phyloP scores from a whole-genome alignment of 37 sponge, comb jelly and placozoan genomes.

The Dysidea cf. avara region DNA sequence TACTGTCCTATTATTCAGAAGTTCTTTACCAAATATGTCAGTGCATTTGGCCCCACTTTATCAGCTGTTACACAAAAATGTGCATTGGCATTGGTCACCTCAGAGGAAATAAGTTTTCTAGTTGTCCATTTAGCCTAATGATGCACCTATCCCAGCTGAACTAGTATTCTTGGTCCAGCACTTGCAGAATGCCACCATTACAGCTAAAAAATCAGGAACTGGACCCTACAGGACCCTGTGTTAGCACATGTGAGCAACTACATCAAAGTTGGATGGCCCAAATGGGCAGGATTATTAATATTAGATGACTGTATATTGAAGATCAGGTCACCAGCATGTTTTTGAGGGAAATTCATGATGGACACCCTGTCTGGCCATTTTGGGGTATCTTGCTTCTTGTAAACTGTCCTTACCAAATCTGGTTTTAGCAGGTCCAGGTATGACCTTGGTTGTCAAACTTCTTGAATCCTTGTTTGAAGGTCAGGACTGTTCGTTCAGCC shows the following conservation, averaged over 20 bases:
- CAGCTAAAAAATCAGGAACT: conserved; percentile 5
- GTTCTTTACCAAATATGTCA: conserved; percentile 25
- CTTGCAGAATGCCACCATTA: conserved; percentile 3
- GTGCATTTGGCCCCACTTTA: conserved; percentile 14
- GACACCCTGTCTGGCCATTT: conserved; percentile 3
- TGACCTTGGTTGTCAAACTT: conserved; percentile 5
- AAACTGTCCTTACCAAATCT: too few relatives aligned
- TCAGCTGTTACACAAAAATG: conserved; percentile 6
- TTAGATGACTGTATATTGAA: conserved; percentile 13
- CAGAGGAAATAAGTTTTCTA: not conserved
- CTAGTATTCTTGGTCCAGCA: not conserved
- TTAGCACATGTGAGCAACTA: not conserved
- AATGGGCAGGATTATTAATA: conserved; percentile 8
- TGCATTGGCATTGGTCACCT: conserved; percentile 4
- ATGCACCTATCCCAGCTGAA: not conserved
- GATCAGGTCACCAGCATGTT: not conserved
- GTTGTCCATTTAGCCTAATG: not conserved
- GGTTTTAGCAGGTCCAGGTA: conserved; percentile 7
- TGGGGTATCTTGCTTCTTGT: too few relatives aligned
- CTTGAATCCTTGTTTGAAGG: too few relatives aligned
- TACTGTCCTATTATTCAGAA: conserved; percentile 29
- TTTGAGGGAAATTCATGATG: conserved; percentile 4
- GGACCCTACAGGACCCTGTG: conserved; percentile 16
- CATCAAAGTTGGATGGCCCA: conserved; percentile 24
- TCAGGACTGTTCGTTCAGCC: too few relatives aligned